Conservation (phyloP, 2,888 invertebrate genomes). For the Nymphalis c-album region DNA sequence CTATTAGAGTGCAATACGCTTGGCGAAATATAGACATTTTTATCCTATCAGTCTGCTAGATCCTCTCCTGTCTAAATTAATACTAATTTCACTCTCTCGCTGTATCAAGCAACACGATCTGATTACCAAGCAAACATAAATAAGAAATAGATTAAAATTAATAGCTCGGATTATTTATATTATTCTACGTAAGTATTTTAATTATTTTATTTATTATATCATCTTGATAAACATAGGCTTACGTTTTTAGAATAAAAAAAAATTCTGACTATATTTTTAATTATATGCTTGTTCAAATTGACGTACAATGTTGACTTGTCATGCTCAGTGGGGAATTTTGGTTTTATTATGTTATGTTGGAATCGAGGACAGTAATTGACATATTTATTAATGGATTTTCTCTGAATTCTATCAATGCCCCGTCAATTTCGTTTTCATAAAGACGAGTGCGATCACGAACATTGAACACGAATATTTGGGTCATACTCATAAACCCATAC, state of each 20-base stretch:
- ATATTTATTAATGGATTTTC: no score
- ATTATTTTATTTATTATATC: neutral
- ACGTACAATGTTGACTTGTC: no score
- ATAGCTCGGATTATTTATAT: conserved; percentile 15
- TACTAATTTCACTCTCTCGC: conserved; percentile 13
- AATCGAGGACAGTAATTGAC: no score
- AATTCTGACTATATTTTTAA: neutral
- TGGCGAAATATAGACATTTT: conserved; percentile 32
- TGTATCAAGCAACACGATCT: conserved; percentile 6
- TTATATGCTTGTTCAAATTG: neutral
- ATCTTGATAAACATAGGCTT: neutral
- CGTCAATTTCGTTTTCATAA: no score
- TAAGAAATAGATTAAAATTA: conserved; percentile 1
- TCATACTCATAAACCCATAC: no score
- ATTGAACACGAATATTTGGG: no score
- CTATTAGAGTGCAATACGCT: conserved; percentile 28
- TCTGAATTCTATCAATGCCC: no score
- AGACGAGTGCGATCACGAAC: no score
- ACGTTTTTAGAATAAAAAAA: neutral
- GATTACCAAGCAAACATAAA: conserved; percentile 17
- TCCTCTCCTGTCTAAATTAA: conserved; percentile 7
- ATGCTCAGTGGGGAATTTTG: no score
- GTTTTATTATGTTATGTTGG: no score
- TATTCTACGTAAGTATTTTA: neutral
- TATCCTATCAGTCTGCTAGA: neutral